Evolutionary conservation across 1,140 invertebrate species (phyloP), one percentile per base, ranked within the genome.

Genomic region (Manduca sexta): DNA sequence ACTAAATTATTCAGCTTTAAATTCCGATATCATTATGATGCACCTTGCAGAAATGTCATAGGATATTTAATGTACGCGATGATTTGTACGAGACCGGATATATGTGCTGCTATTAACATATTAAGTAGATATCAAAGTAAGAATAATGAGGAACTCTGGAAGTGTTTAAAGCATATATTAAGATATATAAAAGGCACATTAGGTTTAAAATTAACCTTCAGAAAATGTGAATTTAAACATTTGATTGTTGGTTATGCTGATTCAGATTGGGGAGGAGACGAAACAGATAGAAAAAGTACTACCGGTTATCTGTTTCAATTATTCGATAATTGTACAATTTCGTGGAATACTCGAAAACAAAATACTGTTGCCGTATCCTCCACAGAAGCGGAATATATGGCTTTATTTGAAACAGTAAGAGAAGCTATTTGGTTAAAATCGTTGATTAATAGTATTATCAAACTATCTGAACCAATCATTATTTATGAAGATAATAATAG

Each of bases 401-500:
- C n/a, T n/a, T n/a, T n/a, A n/a, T n/a, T n/a, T n/a, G n/a, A n/a
- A n/a, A n/a, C n/a, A n/a, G n/a, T n/a, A n/a, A n/a, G n/a, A n/a
- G n/a, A n/a, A n/a, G n/a, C n/a, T n/a, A n/a, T n/a, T n/a, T n/a
- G n/a, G n/a, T n/a, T n/a, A n/a, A n/a, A n/a, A n/a, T n/a, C n/a
- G n/a, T n/a, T n/a, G n/a, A n/a, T n/a, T n/a, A n/a, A n/a, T n/a
- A n/a, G n/a, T n/a, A n/a, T n/a, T n/a, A n/a, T n/a, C n/a, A n/a
- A n/a, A n/a, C n/a, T n/a, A n/a, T n/a, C n/a, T n/a, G n/a, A n/a
- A n/a, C 42, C 3, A n/a, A 34, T 33, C 4, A 3, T 17, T 4
- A 44, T 44, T 17, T 44, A 43, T 51, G 48, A 56, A 17, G 39
- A 56, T 38, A 51, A 43, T 31, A 43, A 31, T 15, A 21, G 41